Conservation (phyloP, 2,888 invertebrate species). For the Gari tellinella region DNA sequence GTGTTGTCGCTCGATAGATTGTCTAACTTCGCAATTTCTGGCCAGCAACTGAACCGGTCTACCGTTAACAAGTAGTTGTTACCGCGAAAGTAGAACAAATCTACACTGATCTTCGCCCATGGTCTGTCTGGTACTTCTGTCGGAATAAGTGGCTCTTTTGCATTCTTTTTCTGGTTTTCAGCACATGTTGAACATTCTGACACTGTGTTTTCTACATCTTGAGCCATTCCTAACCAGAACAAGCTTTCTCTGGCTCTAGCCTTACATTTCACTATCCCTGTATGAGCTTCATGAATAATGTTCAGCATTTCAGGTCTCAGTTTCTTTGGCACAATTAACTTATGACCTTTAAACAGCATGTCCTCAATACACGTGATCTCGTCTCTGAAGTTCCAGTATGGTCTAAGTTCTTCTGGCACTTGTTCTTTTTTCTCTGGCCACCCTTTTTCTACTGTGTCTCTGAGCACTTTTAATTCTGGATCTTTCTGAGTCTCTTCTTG, state of each 20-base stretch:
- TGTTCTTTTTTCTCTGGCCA: conserved; percentile 21
- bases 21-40: conserved; percentile 20
- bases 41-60: conserved; percentile 13
- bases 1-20: conserved; percentile 16
- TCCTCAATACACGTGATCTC: conserved; percentile 33
- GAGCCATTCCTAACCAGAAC: conserved; percentile 26
- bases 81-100: conserved; percentile 17
- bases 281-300: conserved; percentile 24
- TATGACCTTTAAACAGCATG: conserved; percentile 9
- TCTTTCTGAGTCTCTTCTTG: conserved; percentile 23
- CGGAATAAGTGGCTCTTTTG: conserved; percentile 21
- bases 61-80: conserved; percentile 8
- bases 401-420: background rate
- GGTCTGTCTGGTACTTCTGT: conserved; percentile 22
- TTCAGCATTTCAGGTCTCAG: conserved; percentile 34
- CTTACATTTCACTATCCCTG: conserved; percentile 34
- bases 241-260: conserved; percentile 16
- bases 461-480: conserved; percentile 1
- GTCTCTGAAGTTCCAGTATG: conserved; percentile 50
- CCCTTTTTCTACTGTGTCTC: conserved; percentile 2
- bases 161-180: conserved; percentile 13
- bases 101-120: conserved; percentile 27
- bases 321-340: conserved; percentile 27
- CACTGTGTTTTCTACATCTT: conserved; percentile 27
- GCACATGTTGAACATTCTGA: conserved; percentile 27